A percentile compares a stretch with the other conserved stretches of the same genome.
phyloP scores from a whole-genome alignment of 2,113 vertebrate species.

The Psittacara wagleri region DNA sequence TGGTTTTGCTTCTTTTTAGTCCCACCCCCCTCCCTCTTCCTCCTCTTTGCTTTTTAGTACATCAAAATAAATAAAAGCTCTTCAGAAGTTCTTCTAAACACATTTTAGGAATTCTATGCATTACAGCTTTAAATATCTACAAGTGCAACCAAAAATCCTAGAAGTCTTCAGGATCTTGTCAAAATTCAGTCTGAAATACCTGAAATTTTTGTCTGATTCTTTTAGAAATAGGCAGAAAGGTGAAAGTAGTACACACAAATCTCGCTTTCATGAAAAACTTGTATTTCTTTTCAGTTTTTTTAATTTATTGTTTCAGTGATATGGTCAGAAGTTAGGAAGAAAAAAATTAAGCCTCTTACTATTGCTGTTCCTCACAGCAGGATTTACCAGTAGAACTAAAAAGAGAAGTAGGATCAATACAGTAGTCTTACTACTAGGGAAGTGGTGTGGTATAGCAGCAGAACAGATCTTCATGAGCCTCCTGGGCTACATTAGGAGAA shows the following conservation, averaged over 20 bases:
- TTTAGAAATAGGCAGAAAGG: not conserved
- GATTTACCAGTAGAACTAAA: not conserved
- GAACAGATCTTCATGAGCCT: not conserved
- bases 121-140: not conserved
- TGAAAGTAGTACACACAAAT: not conserved
- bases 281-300: not conserved
- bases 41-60: not conserved
- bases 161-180: not conserved
- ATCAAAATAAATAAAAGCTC: not conserved
- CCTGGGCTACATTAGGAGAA: not conserved
- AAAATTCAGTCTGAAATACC: not conserved
- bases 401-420: not conserved
- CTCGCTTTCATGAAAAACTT: not conserved
- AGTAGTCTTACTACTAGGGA: not conserved
- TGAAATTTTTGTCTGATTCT: not conserved
- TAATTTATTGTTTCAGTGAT: not conserved
- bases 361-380: not conserved
- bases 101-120: not conserved
- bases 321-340: not conserved
- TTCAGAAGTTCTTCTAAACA: not conserved
- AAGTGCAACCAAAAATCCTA: not conserved
- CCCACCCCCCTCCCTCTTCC: fast-evolving
- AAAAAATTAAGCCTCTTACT: not conserved
- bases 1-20: not conserved
- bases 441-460: not conserved